Conservation (phyloP, 2,113 vertebrate species). For the Albula goreensis region DNA sequence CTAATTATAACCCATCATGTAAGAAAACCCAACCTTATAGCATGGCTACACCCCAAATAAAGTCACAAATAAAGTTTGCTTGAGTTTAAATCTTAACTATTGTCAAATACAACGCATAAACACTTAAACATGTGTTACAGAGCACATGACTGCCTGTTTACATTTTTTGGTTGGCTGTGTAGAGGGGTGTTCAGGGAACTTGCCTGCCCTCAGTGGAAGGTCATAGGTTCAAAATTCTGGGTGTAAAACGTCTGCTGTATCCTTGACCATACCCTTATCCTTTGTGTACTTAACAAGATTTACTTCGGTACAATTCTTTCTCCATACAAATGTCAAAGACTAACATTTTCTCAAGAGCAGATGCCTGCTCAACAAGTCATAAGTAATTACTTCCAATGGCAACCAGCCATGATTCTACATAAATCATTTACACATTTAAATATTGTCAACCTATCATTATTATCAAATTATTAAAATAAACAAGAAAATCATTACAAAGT, state of each 20-base stretch:
- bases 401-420: no score
- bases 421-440: no score
- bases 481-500: no score
- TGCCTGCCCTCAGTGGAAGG: neutral
- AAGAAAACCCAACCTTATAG: neutral
- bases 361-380: neutral
- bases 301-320: no score
- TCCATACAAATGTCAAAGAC: neutral
- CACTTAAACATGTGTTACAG: no score
- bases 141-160: neutral
- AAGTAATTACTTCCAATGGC: no score
- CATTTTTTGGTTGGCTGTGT: neutral
- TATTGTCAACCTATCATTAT: no score
- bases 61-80: neutral
- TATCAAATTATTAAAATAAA: no score
- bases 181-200: no score
- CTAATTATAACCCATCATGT: constrained; percentile 11
- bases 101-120: neutral
- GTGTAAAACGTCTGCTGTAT: neutral
- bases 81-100: neutral
- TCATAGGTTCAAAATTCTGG: neutral
- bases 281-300: no score
- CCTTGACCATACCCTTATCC: neutral
- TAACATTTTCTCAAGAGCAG: neutral
- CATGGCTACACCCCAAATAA: neutral